phyloP scores from a whole-genome alignment of 2,797 vertebrate genomes.

The Momotus momota region DNA sequence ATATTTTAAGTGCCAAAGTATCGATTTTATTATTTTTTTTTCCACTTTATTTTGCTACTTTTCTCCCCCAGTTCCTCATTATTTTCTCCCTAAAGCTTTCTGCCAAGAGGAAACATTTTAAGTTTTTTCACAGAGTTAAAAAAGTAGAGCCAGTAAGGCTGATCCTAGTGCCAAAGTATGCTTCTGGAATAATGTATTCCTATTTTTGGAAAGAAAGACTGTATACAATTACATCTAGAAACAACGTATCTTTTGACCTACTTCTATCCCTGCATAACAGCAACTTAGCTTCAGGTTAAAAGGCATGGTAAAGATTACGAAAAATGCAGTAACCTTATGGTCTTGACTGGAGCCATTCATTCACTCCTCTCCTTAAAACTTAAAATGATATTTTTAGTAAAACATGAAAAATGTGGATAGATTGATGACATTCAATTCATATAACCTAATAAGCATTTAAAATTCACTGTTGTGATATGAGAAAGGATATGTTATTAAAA shows the following conservation, averaged over 20 bases:
- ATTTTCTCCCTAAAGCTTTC: slow-evolving; percentile 12
- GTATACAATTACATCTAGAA: background rate
- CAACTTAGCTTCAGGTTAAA: background rate
- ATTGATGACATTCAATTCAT: background rate
- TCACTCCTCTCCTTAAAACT: background rate
- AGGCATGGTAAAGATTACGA: background rate
- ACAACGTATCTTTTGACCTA: background rate
- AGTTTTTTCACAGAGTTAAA: background rate
- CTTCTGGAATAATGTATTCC: background rate
- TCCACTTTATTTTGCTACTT: background rate
- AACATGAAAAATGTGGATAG: background rate
- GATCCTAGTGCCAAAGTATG: background rate
- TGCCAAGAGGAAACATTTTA: slow-evolving; percentile 16
- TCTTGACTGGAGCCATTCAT: background rate
- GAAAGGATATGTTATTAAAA: background rate
- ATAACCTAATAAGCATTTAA: background rate
- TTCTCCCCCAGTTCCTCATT: background rate
- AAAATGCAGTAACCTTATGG: background rate
- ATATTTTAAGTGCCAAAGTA: background rate
- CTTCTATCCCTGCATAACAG: background rate
- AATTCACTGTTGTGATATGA: background rate
- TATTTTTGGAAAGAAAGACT: background rate
- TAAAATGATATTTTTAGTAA: background rate
- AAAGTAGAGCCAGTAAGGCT: background rate
- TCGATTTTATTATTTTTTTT: background rate